phyloP scores from a whole-genome alignment of 2,113 vertebrate species.

The Ia io region DNA sequence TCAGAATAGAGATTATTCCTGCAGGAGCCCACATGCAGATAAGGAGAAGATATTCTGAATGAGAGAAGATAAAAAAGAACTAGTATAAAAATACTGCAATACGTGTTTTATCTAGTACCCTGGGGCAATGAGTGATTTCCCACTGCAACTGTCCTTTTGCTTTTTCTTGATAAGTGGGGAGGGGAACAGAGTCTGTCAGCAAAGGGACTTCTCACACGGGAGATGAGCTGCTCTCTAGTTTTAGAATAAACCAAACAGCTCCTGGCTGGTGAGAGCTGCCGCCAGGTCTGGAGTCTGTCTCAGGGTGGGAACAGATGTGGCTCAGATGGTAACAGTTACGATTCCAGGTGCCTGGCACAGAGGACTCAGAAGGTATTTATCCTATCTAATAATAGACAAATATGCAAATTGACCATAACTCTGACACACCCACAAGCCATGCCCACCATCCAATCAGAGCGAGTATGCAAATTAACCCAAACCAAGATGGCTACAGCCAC shows the following conservation, averaged over 20 bases:
- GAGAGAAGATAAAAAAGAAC: no score
- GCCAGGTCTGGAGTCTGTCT: rapidly evolving
- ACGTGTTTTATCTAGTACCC: background rate
- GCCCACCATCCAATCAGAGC: no score
- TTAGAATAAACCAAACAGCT: background rate
- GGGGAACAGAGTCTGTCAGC: background rate
- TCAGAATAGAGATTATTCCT: background rate
- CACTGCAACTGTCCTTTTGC: background rate
- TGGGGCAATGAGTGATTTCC: background rate
- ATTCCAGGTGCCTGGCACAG: background rate
- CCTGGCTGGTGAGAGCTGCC: background rate
- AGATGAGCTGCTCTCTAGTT: background rate
- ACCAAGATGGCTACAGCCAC: no score
- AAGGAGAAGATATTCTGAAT: background rate
- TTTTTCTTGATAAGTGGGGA: background rate
- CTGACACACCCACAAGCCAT: no score
- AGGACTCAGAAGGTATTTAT: background rate
- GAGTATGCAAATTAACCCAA: no score
- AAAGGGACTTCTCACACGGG: background rate
- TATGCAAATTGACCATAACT: no score
- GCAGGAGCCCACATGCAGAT: background rate
- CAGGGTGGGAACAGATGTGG: background rate
- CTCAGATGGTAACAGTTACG: rapidly evolving
- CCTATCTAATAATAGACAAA: no score
- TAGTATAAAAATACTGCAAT: background rate